Evolutionary conservation across 1,140 invertebrate species (phyloP), one percentile per base, ranked within the genome.

Genomic region (Drosophila carrolli): DNA sequence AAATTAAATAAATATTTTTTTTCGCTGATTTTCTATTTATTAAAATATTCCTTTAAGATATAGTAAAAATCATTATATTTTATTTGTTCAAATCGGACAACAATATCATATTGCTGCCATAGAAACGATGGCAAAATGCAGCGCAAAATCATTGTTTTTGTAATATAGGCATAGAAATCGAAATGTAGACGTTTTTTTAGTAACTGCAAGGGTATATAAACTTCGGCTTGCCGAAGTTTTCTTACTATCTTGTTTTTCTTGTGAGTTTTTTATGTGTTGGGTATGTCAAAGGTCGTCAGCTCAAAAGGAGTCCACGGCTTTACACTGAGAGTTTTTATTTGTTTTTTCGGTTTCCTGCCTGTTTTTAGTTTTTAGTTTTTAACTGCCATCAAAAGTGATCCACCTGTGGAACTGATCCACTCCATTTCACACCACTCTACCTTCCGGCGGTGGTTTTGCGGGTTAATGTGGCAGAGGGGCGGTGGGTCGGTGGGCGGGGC

Each of bases 271-370:
- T 48, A 8, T 60, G 57, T 65, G 13, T 29, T 71, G 13, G 57
- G 9, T 32, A 4, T 50, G 51, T 35, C 35, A 27, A 14, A 27
- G 44, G 35, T 51, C 50, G 32, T 79, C 68, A 67, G 72, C 81
- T 84, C 81, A 84, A 83, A 80, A 84, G 59, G 77, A 84, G 81
- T 77, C 67, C 67, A 43, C 66, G 66, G 77, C 47, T 75, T 60
- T 76, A 60, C 66, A 84, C 38, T 71, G 57, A 63, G 57, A 63
- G 54, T 72, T 44, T 48, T n/a, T 62, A 47, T 46, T 62, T 57
- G 40, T 41, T 37, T 29, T 38, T 13, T 13, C 6, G 38, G 10
- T 68, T 66, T 35, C 14, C n/a, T 38, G n/a, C 2, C 23, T 43
- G 11, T 44, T 43, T 68, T 48, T 16, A 55, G 54, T 23, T 51